phyloP scores from a whole-genome alignment of 2,888 invertebrate species.

The Epinotia brunnichana region DNA sequence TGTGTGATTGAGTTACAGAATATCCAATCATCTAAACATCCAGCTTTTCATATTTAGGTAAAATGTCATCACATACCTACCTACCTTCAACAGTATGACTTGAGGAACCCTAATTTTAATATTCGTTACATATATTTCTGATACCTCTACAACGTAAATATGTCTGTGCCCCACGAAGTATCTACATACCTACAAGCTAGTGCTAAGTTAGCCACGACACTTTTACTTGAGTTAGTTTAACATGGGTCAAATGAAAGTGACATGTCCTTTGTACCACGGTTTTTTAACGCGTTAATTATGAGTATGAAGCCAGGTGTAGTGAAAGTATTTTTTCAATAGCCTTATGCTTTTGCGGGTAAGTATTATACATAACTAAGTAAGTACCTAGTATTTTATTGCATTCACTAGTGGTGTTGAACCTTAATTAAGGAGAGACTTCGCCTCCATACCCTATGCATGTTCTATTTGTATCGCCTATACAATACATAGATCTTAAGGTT shows the following conservation, averaged over 20 bases:
- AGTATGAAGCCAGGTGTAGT: neutral
- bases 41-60: too few species aligned
- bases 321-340: slow-evolving; percentile 7
- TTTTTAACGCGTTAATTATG: neutral
- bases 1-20: too few species aligned
- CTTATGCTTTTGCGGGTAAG: slow-evolving; percentile 10
- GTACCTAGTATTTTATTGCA: neutral
- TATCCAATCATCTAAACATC: too few species aligned
- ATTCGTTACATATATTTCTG: neutral
- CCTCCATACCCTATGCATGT: too few species aligned
- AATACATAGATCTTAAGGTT: too few species aligned
- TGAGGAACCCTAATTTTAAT: slow-evolving; percentile 15
- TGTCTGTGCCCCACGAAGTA: too few species aligned
- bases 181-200: neutral
- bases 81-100: neutral
- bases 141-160: neutral
- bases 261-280: neutral
- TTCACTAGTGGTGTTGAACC: neutral
- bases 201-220: neutral
- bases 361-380: neutral
- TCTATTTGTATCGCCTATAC: too few species aligned
- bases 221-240: neutral
- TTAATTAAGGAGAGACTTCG: too few species aligned
- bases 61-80: neutral
- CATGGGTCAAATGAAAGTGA: neutral